Evolutionary conservation across 2,888 invertebrate genomes (phyloP).

Genomic region (Luffia ferchaultella): DNA sequence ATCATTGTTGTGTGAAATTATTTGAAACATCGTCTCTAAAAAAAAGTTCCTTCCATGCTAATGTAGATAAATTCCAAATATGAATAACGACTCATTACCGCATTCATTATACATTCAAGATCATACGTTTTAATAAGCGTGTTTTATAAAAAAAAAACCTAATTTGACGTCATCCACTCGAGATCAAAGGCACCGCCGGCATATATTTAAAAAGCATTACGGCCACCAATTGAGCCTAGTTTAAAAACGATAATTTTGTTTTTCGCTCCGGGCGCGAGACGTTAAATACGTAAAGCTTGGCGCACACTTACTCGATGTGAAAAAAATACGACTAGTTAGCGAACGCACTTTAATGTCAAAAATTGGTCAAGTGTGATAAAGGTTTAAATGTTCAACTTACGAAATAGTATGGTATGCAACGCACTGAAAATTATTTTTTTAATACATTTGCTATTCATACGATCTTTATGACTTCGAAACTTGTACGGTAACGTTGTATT

Average conservation of each 20-base stretch:
- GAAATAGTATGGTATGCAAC: too few relatives aligned
- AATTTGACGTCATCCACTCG: neutral
- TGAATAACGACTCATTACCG: neutral
- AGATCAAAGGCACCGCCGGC: slow-evolving; percentile 4
- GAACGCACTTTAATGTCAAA: too few relatives aligned
- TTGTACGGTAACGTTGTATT: too few relatives aligned
- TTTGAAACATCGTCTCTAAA: neutral
- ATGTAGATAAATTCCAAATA: neutral
- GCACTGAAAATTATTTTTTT: too few relatives aligned
- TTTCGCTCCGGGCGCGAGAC: slow-evolving; percentile 3
- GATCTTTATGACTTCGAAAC: too few relatives aligned
- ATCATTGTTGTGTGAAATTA: neutral
- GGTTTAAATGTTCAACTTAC: too few relatives aligned
- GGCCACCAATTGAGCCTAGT: slow-evolving; percentile 30
- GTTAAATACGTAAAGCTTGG: neutral
- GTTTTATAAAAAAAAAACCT: neutral
- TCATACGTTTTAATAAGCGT: neutral
- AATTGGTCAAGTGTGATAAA: too few relatives aligned
- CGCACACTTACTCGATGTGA: neutral
- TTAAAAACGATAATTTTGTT: slow-evolving; percentile 12
- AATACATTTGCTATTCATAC: too few relatives aligned
- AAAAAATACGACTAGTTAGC: too few relatives aligned
- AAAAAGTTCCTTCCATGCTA: neutral
- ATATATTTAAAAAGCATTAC: slow-evolving; percentile 42
- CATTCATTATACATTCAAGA: neutral